Percentiles rank a stretch among this genome's conserved stretches.
Conservation (phyloP, 1,140 invertebrate species). For the Maniola jurtina region DNA sequence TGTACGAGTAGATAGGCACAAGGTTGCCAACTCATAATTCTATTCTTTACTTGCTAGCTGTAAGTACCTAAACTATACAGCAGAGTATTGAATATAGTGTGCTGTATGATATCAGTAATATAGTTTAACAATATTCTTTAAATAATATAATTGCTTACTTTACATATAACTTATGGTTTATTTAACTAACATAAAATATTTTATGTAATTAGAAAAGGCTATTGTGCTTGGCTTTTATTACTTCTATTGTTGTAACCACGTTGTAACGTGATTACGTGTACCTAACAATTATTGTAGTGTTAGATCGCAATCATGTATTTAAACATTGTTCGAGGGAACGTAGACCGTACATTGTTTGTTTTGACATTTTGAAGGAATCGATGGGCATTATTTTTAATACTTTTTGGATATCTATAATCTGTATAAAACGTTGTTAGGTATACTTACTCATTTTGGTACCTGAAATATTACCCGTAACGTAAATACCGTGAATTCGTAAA, state of each 20-base stretch:
- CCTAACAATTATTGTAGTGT: background rate
- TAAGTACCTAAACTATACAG: background rate
- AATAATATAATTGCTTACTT: too few relatives aligned
- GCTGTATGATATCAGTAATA: too few relatives aligned
- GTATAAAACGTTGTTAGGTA: constrained; percentile 2
- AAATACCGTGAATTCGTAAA: background rate
- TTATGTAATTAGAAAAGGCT: background rate
- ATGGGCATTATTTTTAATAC: constrained; percentile 8
- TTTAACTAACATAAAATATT: background rate
- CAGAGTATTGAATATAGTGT: background rate
- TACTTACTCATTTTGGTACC: background rate
- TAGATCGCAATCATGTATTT: constrained; percentile 9
- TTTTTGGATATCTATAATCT: background rate
- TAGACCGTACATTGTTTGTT: constrained; percentile 18
- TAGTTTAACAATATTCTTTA: too few relatives aligned
- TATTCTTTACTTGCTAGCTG: constrained; percentile 10
- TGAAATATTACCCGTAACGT: background rate
- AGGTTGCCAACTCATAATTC: constrained; percentile 18
- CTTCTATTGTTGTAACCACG: constrained; percentile 18
- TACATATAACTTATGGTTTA: too few relatives aligned
- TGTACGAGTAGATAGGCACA: constrained; percentile 9
- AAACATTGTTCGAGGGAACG: constrained; percentile 17
- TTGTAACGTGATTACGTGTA: background rate
- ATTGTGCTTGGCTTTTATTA: constrained; percentile 11
- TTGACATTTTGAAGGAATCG: constrained; percentile 10